Evolutionary conservation across 2,113 vertebrate genomes (phyloP).

Genomic region (Odontophorus gujanensis): DNA sequence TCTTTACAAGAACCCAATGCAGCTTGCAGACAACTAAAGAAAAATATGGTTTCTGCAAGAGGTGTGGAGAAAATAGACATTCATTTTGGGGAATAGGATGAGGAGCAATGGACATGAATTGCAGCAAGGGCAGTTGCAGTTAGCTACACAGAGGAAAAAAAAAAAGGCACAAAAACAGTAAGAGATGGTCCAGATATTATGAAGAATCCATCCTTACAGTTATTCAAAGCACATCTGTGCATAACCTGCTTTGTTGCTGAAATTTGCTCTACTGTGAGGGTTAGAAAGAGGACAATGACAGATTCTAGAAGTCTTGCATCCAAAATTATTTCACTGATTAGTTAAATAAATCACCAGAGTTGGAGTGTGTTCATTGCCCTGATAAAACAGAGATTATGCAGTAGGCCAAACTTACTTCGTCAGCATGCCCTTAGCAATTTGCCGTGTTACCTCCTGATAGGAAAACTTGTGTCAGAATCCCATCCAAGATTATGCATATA

Average conservation of each 20-base stretch:
- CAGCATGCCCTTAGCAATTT: background rate
- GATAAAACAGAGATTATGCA: background rate
- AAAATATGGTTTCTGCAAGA: accelerated
- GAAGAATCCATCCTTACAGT: background rate
- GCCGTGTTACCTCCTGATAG: accelerated
- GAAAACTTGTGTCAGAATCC: background rate
- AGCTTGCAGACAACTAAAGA: background rate
- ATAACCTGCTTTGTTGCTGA: background rate
- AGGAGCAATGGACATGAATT: background rate
- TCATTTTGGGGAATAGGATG: background rate
- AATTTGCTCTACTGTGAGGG: background rate
- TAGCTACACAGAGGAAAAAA: background rate
- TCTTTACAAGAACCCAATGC: background rate
- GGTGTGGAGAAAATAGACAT: background rate
- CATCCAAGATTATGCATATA: background rate
- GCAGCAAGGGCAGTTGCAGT: background rate
- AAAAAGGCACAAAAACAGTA: accelerated
- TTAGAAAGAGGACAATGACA: background rate
- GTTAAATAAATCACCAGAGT: background rate
- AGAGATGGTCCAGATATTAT: background rate
- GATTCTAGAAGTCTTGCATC: background rate
- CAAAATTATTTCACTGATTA: background rate
- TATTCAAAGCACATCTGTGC: accelerated
- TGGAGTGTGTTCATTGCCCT: background rate
- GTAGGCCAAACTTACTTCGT: background rate